phyloP scores from a whole-genome alignment of 2,113 vertebrate genomes.

The Trematocara unimaculatum region DNA sequence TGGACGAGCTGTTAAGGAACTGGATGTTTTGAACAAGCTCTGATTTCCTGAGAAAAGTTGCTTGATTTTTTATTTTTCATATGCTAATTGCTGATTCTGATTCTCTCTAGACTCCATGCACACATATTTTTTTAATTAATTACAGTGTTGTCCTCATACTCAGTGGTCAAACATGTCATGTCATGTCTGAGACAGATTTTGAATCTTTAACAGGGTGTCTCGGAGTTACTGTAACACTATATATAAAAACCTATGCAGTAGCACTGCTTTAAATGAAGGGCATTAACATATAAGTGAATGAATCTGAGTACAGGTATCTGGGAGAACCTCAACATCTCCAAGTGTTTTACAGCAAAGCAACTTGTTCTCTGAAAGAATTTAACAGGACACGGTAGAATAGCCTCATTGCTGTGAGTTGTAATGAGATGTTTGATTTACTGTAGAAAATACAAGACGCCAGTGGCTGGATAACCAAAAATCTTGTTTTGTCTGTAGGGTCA shows the following conservation, averaged over 20 bases:
- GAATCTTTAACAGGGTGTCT: not conserved
- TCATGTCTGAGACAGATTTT: not conserved
- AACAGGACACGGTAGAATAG: not conserved
- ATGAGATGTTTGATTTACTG: not conserved
- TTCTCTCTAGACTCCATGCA: not conserved
- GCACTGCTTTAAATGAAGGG: not conserved
- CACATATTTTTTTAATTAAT: not conserved
- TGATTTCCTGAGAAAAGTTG: not conserved
- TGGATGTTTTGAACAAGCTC: not conserved
- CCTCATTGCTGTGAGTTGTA: not conserved
- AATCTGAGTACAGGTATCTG: not conserved
- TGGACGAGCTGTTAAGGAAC: not conserved
- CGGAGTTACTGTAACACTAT: not conserved
- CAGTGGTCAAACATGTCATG: not conserved
- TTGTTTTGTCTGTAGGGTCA: constrained; percentile 11
- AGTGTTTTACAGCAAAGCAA: not conserved
- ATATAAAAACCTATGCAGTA: not conserved
- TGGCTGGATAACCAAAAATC: not conserved
- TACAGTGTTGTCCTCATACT: not conserved
- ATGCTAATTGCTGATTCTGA: not conserved
- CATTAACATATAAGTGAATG: not conserved
- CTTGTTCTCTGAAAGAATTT: not conserved
- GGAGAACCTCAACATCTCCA: not conserved
- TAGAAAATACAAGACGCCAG: not conserved
- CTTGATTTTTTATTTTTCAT: not conserved